Percentiles rank a stretch among this genome's conserved stretches.
phyloP scores from a whole-genome alignment of 2,888 invertebrate species.

The Eupithecia exiguata region DNA sequence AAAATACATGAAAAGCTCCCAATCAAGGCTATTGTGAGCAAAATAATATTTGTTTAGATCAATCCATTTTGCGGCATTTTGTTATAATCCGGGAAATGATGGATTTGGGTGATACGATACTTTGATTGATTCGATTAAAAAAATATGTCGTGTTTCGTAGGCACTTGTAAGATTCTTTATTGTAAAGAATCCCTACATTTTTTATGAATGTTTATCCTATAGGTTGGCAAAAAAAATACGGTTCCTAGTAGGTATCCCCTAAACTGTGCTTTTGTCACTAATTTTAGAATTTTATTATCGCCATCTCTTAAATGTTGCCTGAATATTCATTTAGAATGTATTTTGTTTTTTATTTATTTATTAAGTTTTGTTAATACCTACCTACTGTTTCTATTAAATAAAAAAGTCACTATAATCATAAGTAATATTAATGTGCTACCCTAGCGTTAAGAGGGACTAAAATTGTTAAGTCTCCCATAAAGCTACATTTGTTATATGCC shows the following conservation, averaged over 20 bases:
- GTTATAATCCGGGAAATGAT: constrained; percentile 60
- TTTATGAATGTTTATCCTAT: not conserved
- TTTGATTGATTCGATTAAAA: constrained; percentile 37
- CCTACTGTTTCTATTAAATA: not conserved
- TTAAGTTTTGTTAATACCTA: no score
- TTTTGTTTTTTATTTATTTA: not conserved
- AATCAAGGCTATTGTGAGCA: constrained; percentile 73
- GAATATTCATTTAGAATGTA: not conserved
- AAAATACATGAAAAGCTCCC: constrained; percentile 60
- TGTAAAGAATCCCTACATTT: not conserved
- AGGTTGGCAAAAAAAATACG: not conserved
- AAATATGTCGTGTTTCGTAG: not conserved
- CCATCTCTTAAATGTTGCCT: not conserved
- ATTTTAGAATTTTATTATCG: not conserved
- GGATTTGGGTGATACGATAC: constrained; percentile 40
- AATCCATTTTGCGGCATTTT: constrained; percentile 62
- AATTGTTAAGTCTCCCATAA: constrained; percentile 63
- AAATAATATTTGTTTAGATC: constrained; percentile 71
- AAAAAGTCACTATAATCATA: not conserved
- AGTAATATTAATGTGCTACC: constrained; percentile 3
- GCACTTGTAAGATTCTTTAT: not conserved
- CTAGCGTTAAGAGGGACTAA: constrained; percentile 24
- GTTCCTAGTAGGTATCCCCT: not conserved
- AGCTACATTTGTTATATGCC: constrained; percentile 48
- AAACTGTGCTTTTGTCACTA: not conserved